phyloP scores from a whole-genome alignment of 2,113 vertebrate species.

The Eretmochelys imbricata region DNA sequence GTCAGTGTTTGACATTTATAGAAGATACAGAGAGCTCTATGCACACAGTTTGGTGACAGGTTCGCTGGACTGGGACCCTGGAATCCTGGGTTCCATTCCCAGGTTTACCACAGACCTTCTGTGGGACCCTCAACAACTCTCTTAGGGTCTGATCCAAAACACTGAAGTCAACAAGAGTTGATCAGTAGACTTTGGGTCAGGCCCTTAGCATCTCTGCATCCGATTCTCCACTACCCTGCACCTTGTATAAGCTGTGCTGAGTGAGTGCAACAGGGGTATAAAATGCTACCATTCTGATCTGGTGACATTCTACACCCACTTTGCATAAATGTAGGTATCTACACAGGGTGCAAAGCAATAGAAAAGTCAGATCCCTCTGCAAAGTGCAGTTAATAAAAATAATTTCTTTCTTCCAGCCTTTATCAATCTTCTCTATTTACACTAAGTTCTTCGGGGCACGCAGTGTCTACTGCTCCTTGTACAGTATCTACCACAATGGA shows the following conservation, averaged over 20 bases:
- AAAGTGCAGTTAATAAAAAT: not conserved
- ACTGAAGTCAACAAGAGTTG: not conserved
- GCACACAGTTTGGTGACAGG: not conserved
- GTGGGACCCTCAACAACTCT: not conserved
- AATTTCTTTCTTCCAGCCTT: not conserved
- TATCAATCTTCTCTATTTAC: not conserved
- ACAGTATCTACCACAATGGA: not conserved
- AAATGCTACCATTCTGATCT: not conserved
- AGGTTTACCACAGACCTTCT: not conserved
- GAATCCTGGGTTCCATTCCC: not conserved
- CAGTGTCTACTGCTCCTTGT: not conserved
- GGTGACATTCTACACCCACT: not conserved
- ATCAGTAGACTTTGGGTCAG: not conserved
- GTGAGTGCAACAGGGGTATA: not conserved
- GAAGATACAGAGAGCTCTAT: not conserved
- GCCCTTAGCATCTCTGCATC: not conserved
- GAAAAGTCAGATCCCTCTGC: not conserved
- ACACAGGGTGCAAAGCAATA: not conserved
- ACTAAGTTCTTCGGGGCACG: not conserved
- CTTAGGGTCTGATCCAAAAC: not conserved
- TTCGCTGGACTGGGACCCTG: not conserved
- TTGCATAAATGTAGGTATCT: not conserved
- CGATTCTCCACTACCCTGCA: not conserved
- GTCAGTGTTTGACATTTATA: not conserved
- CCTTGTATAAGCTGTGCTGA: not conserved